phyloP scores from a whole-genome alignment of 2,113 vertebrate species.

The Dromaius novaehollandiae region DNA sequence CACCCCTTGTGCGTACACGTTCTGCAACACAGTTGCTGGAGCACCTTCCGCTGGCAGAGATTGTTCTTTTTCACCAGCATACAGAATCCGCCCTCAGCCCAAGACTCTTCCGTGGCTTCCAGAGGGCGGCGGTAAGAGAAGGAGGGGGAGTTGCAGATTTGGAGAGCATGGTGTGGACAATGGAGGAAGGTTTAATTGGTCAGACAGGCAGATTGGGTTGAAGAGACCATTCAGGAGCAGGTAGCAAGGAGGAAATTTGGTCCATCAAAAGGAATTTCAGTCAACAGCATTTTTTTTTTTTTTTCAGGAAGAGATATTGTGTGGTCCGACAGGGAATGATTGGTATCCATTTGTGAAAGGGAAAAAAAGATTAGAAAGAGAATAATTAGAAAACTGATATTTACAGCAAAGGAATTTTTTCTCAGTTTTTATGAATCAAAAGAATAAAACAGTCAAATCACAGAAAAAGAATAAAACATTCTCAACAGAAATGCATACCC shows the following conservation, averaged over 20 bases:
- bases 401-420: conserved; percentile 75
- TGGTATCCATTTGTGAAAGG: conserved; percentile 88
- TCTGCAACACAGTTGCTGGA: conserved; percentile 99
- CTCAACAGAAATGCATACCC: background rate
- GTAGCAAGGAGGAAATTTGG: conserved; percentile 84
- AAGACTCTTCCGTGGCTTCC: conserved; percentile 99
- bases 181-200: conserved; percentile 80
- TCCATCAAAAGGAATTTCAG: conserved; percentile 86
- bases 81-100: conserved; percentile 99
- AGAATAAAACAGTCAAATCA: conserved; percentile 55
- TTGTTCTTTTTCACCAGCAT: conserved; percentile 99
- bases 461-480: conserved; percentile 51
- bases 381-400: conserved; percentile 82
- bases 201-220: conserved; percentile 81
- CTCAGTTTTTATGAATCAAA: conserved; percentile 69
- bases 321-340: conserved; percentile 85
- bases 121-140: conserved; percentile 83
- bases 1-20: conserved; percentile 98
- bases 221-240: conserved; percentile 82
- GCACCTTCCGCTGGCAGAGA: conserved; percentile 97
- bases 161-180: conserved; percentile 72
- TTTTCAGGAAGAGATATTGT: conserved; percentile 84
- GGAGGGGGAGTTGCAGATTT: conserved; percentile 75
- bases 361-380: conserved; percentile 79
- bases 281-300: conserved; percentile 80